Percentiles rank a stretch among this genome's conserved stretches.
Evolutionary conservation across 1,140 invertebrate species (phyloP).

Genomic region (Plectus sambesii): DNA sequence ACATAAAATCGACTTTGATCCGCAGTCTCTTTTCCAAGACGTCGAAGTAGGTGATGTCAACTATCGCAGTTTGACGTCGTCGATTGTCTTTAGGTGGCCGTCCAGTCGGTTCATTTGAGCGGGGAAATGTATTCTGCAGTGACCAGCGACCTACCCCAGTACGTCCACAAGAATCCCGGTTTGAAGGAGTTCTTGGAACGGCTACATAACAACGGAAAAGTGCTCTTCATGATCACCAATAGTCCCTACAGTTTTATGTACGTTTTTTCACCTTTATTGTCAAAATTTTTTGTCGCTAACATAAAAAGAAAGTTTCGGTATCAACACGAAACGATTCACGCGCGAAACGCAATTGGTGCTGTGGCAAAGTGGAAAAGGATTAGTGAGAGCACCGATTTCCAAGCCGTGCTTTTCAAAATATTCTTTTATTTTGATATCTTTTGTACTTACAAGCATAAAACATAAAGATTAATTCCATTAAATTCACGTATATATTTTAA

Average conservation of each 20-base stretch:
- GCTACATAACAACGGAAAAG: constrained; percentile 56
- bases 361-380: background rate
- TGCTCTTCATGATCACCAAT: constrained; percentile 89
- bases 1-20: constrained; percentile 81
- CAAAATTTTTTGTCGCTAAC: too few species aligned
- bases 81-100: constrained; percentile 21
- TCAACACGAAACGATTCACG: too few species aligned
- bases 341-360: too few species aligned
- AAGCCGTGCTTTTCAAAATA: too few species aligned
- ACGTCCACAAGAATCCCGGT: constrained; percentile 24
- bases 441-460: too few species aligned
- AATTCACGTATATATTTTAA: constrained; percentile 16
- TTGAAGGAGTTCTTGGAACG: constrained; percentile 9
- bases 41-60: constrained; percentile 63
- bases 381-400: too few species aligned
- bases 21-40: constrained; percentile 86
- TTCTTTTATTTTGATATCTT: too few species aligned
- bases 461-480: constrained; percentile 1
- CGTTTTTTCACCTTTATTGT: constrained; percentile 50
- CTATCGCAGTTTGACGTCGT: background rate
- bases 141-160: constrained; percentile 54
- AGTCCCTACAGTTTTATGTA: constrained; percentile 93
- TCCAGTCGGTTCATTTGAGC: constrained; percentile 65
- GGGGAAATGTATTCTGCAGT: constrained; percentile 74
- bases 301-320: too few species aligned